Conservation (phyloP, 35 echinoderm and acorn worm genomes). For the Hemicentrotus pulcherrimus region DNA sequence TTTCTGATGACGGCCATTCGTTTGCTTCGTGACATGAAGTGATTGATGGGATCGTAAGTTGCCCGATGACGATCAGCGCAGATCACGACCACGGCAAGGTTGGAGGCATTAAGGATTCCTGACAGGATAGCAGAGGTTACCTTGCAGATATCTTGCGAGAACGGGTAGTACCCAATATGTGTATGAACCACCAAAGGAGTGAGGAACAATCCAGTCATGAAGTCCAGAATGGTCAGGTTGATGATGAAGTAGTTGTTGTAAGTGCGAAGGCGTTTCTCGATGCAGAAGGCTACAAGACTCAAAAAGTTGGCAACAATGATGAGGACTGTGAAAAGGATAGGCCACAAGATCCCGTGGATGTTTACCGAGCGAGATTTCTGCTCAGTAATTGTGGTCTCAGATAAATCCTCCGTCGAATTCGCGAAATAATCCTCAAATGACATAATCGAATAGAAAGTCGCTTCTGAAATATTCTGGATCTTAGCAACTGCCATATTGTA, state of each 20-base stretch:
- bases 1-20: slow-evolving; percentile 21
- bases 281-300: not conserved
- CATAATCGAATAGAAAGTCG: not conserved
- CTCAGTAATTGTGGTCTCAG: not conserved
- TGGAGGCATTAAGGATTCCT: not conserved
- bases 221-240: slow-evolving; percentile 40
- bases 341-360: slow-evolving; percentile 14
- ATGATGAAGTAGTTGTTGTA: slow-evolving; percentile 66
- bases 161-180: slow-evolving; percentile 35
- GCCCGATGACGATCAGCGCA: slow-evolving; percentile 65
- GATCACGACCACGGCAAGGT: slow-evolving; percentile 40
- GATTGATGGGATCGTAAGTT: slow-evolving; percentile 44
- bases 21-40: slow-evolving; percentile 42
- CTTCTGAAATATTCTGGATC: not conserved
- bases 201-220: slow-evolving; percentile 23
- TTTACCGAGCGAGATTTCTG: not conserved
- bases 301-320: slow-evolving; percentile 8
- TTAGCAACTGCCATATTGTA: not conserved
- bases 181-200: not conserved
- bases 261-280: slow-evolving; percentile 56
- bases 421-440: not conserved
- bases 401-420: not conserved
- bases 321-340: not conserved
- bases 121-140: not conserved
- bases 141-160: slow-evolving; percentile 32